These are phyloP conservation scores for Bombyx huttoni DNA, from an alignment of 2,888 invertebrate species.

Conservation along the genomic window DNA sequence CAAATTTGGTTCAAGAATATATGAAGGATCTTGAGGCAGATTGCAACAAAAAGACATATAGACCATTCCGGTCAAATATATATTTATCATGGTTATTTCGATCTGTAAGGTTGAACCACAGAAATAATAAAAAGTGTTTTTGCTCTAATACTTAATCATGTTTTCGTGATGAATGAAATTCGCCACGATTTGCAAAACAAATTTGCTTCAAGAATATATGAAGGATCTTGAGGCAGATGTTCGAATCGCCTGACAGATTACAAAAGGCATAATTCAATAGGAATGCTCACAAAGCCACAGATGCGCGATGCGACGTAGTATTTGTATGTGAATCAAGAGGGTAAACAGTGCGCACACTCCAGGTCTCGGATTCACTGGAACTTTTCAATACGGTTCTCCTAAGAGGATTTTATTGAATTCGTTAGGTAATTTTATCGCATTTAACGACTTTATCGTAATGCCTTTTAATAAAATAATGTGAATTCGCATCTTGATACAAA, in stretches of 20 bases:
- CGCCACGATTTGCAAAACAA: not conserved
- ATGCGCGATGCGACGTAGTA: slow-evolving; percentile 50
- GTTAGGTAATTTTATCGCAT: too few species aligned
- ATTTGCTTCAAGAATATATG: not conserved
- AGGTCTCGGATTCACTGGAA: not conserved
- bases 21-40: not conserved
- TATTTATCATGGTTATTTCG: too few species aligned
- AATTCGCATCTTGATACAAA: too few species aligned
- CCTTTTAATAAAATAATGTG: too few species aligned
- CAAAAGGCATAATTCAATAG: slow-evolving; percentile 56
- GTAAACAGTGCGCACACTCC: slow-evolving; percentile 42
- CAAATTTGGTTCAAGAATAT: not conserved
- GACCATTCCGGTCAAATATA: too few species aligned
- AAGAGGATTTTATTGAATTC: not conserved
- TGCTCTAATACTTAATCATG: too few species aligned
- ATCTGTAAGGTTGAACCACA: too few species aligned
- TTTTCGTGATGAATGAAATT: not conserved
- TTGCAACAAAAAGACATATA: too few species aligned
- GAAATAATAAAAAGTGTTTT: too few species aligned
- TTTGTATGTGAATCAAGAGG: slow-evolving; percentile 65
- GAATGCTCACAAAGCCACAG: slow-evolving; percentile 53
- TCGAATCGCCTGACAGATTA: slow-evolving; percentile 8
- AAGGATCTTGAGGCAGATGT: not conserved
- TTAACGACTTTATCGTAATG: too few species aligned
- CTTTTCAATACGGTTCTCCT: not conserved